Evolutionary conservation across 2,797 vertebrate genomes (phyloP), one percentile per base, ranked within the genome.

Genomic region (Lemur catta): DNA sequence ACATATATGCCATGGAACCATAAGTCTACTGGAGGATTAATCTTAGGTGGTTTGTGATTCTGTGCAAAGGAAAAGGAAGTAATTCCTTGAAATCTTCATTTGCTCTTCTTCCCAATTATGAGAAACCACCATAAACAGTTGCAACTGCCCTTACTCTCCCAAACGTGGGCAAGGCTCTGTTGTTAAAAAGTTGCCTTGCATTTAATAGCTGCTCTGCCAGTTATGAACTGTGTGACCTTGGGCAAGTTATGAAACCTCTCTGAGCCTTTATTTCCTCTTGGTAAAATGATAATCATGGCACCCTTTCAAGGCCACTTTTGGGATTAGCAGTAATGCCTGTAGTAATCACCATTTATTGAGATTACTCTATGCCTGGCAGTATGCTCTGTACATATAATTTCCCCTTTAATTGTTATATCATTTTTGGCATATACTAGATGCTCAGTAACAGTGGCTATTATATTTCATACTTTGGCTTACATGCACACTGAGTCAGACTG

Each of bases 361-460:
- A 84, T 78, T 84, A 78, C 43, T 28, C 0, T 91, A 81, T 89
- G 43, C 24, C 50, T 85, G 95, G 50, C 50, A 85, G 65, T 65
- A 18, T 30, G 41, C 6, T 93, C 24, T 50, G 22, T 38, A 74
- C 46, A 50, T 74, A 59, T 75, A 82, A 61, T 91, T 79, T 67
- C 33, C 94, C 35, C 48, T 95, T 92, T 88, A 90, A 88, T 50
- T 89, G 48, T 85, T 79, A 65, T 4, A 38, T 30, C 26, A 46
- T 75, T 41, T 61, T 95, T 97, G 92, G 88, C 91, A 94, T 79
- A 89, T 33, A 35, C 15, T 61, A 81, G 82, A 79, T 79, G n/a
- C 81, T 92, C 55, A 65, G 69, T 74, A 91, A 86, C 35, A 57
- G 91, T 92, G 75, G 41, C 65, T 97, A 57, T 95, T 82, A 43